A percentile compares a stretch with the other conserved stretches of the same genome.
Conservation (phyloP, 2,113 vertebrate genomes). For the Plecturocebus donacophilus region DNA sequence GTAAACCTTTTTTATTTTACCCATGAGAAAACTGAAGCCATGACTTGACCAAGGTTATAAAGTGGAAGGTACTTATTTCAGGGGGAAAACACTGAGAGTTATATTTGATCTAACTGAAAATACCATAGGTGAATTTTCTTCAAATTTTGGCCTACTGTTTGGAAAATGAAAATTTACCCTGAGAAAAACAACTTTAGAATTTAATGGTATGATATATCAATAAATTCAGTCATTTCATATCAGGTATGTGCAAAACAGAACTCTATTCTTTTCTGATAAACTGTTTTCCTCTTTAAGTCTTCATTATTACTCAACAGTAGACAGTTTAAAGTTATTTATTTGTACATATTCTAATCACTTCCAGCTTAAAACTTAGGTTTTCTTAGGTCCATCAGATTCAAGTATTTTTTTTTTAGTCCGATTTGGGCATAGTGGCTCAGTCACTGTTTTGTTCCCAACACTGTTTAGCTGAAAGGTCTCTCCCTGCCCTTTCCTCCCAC, state of each 20-base stretch:
- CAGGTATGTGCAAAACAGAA: background rate
- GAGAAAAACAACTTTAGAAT: background rate
- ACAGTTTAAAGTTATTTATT: background rate
- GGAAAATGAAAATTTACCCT: constrained; percentile 5
- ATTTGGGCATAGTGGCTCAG: background rate
- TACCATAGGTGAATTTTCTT: background rate
- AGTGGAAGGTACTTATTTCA: background rate
- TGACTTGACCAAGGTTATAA: background rate
- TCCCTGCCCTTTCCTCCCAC: background rate
- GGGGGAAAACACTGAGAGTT: background rate
- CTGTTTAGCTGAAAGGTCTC: background rate
- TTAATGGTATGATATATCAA: background rate
- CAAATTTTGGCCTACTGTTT: constrained; percentile 15
- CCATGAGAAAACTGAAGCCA: background rate
- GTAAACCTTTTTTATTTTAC: constrained; percentile 25
- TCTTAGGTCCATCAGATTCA: background rate
- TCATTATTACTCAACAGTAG: background rate
- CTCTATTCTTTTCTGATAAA: background rate
- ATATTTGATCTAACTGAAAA: constrained; percentile 16
- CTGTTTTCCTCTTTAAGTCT: background rate
- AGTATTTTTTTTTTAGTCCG: background rate
- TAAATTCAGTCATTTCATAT: background rate
- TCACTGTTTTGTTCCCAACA: background rate
- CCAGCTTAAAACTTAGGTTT: background rate
- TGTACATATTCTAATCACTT: background rate